Conservation (phyloP, 2,113 vertebrate species). For the Hippoglossus stenolepis region DNA sequence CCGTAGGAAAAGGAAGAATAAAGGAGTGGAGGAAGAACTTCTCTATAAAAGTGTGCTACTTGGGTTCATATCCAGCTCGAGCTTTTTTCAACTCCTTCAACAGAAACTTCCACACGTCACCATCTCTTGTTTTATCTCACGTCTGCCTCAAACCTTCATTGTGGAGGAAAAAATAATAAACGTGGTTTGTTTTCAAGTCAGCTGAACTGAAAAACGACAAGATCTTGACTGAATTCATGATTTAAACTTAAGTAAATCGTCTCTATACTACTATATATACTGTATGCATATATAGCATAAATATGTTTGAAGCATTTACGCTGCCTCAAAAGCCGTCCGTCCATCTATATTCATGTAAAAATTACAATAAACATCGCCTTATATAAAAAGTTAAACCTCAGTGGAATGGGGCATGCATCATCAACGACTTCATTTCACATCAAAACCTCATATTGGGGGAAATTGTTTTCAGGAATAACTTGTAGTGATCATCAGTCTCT, state of each 20-base stretch:
- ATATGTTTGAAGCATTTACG: constrained; percentile 68
- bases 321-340: constrained; percentile 60
- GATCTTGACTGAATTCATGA: constrained; percentile 40
- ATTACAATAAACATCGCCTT: constrained; percentile 64
- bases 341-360: constrained; percentile 53
- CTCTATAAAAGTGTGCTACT: constrained; percentile 56
- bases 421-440: constrained; percentile 66
- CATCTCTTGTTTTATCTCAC: constrained; percentile 11
- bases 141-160: constrained; percentile 60
- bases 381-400: constrained; percentile 64
- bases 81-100: constrained; percentile 43
- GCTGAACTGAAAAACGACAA: constrained; percentile 47
- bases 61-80: constrained; percentile 55
- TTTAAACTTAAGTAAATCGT: constrained; percentile 52
- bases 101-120: constrained; percentile 27
- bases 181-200: constrained; percentile 39
- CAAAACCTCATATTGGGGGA: constrained; percentile 71
- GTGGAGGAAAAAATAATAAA: background rate
- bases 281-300: constrained; percentile 76
- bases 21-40: constrained; percentile 48
- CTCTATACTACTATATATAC: constrained; percentile 72
- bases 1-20: constrained; percentile 49
- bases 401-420: constrained; percentile 78
- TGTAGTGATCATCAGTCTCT: constrained; percentile 57
- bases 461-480: constrained; percentile 62